phyloP scores from a whole-genome alignment of 2,888 invertebrate species.

The Chymomyza caudatula region DNA sequence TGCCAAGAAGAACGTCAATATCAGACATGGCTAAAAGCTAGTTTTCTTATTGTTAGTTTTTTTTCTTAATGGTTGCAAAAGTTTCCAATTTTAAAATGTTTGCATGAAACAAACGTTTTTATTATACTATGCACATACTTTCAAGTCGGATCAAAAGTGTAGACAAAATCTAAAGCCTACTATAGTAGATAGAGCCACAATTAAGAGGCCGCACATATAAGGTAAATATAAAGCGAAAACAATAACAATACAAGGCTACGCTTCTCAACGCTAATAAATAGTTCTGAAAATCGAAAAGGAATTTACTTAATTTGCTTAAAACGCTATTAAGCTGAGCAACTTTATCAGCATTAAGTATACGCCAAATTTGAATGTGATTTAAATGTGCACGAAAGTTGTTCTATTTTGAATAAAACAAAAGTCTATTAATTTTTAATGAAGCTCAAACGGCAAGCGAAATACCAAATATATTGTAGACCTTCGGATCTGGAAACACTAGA shows the following conservation, averaged over 20 bases:
- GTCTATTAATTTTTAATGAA: slow-evolving; percentile 35
- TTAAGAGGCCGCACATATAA: background rate
- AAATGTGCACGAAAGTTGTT: background rate
- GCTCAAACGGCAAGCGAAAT: slow-evolving; percentile 13
- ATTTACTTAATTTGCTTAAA: background rate
- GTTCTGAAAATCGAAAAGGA: background rate
- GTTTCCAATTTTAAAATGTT: background rate
- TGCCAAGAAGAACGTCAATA: background rate
- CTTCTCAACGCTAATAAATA: background rate
- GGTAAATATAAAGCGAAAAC: background rate
- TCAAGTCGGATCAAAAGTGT: background rate
- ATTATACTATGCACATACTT: background rate
- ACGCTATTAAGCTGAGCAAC: background rate
- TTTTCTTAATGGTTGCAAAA: background rate
- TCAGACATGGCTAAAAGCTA: background rate
- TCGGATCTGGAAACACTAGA: slow-evolving; percentile 9
- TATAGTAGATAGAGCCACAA: background rate
- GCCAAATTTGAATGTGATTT: background rate
- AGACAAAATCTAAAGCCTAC: background rate
- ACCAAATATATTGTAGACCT: slow-evolving; percentile 12
- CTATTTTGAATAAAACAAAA: slow-evolving; percentile 10
- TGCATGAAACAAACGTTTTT: background rate
- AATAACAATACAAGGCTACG: background rate
- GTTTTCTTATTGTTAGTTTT: background rate
- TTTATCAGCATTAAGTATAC: background rate